Conservation (phyloP, 2,888 invertebrate species). For the Watsonalla cultraria region DNA sequence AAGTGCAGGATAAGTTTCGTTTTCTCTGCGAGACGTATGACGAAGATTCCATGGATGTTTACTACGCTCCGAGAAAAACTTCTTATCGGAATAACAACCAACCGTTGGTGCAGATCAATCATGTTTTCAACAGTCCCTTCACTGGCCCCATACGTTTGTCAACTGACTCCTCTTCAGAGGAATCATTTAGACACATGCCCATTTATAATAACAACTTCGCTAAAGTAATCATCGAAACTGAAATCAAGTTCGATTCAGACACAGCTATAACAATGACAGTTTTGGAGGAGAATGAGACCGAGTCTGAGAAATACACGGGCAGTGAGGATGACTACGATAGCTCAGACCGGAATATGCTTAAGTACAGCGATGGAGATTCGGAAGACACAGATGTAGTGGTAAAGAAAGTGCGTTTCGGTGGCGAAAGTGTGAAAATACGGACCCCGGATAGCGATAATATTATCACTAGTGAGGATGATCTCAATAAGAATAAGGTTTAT, state of each 20-base stretch:
- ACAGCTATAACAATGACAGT: constrained; percentile 91
- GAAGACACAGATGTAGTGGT: constrained; percentile 78
- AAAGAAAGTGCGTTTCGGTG: constrained; percentile 89
- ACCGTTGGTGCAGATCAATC: constrained; percentile 56
- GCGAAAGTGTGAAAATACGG: constrained; percentile 90
- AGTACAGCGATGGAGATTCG: constrained; percentile 80
- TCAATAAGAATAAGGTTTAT: constrained; percentile 32
- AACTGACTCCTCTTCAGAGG: constrained; percentile 80
- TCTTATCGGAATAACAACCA: constrained; percentile 43
- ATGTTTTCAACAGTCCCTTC: constrained; percentile 47
- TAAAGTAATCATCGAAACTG: constrained; percentile 88
- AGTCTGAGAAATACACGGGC: constrained; percentile 61
- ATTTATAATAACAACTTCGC: constrained; percentile 72
- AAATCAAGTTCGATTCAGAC: constrained; percentile 88
- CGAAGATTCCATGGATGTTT: constrained; percentile 69
- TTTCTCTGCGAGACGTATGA: constrained; percentile 63
- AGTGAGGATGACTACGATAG: constrained; percentile 70
- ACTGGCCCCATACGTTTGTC: constrained; percentile 51
- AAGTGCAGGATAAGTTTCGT: constrained; percentile 74
- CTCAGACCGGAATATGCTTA: constrained; percentile 73
- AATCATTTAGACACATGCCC: constrained; percentile 63
- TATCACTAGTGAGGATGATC: constrained; percentile 77
- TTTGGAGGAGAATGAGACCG: constrained; percentile 82
- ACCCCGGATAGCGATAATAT: constrained; percentile 90
- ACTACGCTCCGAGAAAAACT: constrained; percentile 60